Base-by-base conservation (phyloP, 1,140 invertebrate genomes). In the Linepithema humile region DNA sequence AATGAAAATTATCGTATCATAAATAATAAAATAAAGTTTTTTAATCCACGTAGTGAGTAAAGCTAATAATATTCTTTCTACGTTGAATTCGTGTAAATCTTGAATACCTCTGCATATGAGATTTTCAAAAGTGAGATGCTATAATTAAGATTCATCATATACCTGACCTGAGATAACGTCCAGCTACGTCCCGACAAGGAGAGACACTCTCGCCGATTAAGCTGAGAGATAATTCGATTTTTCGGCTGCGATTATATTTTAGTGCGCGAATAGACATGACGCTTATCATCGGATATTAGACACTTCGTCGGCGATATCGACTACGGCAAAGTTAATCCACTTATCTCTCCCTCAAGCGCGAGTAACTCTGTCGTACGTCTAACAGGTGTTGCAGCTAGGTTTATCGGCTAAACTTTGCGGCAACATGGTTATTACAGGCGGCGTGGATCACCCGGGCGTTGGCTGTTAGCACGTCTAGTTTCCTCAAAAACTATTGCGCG, bases 291-390 rank as follows among this genome's bases (percentile, higher is more conserved):
- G 10, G 40, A 74, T 64, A 88, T 88, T 88, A 88, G 83, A 62
- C 73, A 57, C 15, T 57, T 20, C 38, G 53, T 75, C 69, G 55
- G 45, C 75, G 86, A 62, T 87, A 87, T 87, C 73, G 67, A 23
- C 85, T 65, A 72, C 80, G 60, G 82, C 50, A 72, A 88, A 88
- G 87, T 89, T 89, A 90, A 90, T 90, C 88, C 86, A 89, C 89
- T 90, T 90, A 90, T 87, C 59, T 88, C 74, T 88, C 50, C 72
- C 72, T 53, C 59, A 43, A 57, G 70, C 57, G 60, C 26, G 73
- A 88, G 83, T 82, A 88, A 89, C 70, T 89, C 85, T 82, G 84
- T 60, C 65, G 45, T 83, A 84, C 77, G 87, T 86, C 82, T 78
- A 89, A 85, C 85, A 88, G 87, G 74, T 85, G 87, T 82, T 88